Base-by-base conservation (phyloP, 2,888 invertebrate genomes). In the Brenthis hecate region DNA sequence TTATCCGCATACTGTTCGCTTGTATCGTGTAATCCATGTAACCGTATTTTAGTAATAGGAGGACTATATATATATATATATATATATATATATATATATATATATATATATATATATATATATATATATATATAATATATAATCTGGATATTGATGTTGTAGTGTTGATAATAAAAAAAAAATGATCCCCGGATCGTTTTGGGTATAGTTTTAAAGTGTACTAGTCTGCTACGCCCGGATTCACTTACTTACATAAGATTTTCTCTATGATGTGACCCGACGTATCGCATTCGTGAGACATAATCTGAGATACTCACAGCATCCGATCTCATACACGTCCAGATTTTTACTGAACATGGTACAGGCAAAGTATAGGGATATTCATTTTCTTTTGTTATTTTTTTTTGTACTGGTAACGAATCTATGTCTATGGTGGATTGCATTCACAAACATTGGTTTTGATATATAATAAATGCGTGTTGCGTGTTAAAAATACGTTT, bases 131-230 rank as follows among this genome's bases (percentile, higher is more conserved):
- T 19, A 19, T 19, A 19, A n/a, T n/a, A n/a, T n/a, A 79, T 86
- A 82, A 80, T 83, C 82, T 76, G 81, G 78, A 83, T 66, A 63
- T 80, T 80, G 85, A 80, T 87, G 88, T 86, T 83, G 84, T 88
- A 85, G 85, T 79, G 82, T 84, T 60, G 65, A 71, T 4, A 28
- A 28, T 4, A 28, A 28, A 28, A 28, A 23, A 23, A 63, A 71
- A 77, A 36, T 36, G 78, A 76, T 80, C 74, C 83, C 85, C 82
- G 82, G 79, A 74, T 78, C 78, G 68, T 81, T 50, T 82, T 85
- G 86, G 86, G 84, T 82, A 78, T 85, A 87, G 83, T 82, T 87
- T 84, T 84, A 83, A 79, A 76, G 80, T 83, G 81, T 82, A 84
- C 88, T 88, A 88, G 88, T 88, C 88, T 75, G 76, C 81, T 78